Conservation (phyloP, 2,797 vertebrate species). For the Toxotes lorentzi region DNA sequence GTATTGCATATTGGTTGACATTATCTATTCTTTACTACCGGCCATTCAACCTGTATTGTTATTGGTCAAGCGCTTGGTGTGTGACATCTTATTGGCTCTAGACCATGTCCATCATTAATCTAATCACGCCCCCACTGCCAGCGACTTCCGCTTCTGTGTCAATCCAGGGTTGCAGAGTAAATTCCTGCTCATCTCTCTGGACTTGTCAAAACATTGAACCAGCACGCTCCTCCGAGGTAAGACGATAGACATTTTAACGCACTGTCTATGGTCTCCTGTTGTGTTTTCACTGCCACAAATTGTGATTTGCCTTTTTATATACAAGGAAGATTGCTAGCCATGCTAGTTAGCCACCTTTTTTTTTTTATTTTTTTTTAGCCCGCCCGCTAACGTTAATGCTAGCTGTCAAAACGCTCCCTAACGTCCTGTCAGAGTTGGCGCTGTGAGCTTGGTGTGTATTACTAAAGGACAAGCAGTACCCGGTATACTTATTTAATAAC, state of each 20-base stretch:
- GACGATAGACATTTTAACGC: neutral
- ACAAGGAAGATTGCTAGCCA: slow-evolving; percentile 32
- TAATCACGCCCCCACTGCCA: slow-evolving; percentile 48
- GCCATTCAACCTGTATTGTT: neutral
- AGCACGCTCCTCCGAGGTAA: slow-evolving; percentile 55
- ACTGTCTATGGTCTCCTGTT: neutral
- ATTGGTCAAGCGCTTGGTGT: slow-evolving; percentile 33
- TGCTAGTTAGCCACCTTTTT: slow-evolving; percentile 53
- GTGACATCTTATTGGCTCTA: slow-evolving; percentile 51
- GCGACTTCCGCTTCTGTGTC: slow-evolving; percentile 83
- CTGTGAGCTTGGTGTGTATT: slow-evolving; percentile 2
- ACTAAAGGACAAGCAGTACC: too few species aligned
- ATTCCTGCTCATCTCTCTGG: slow-evolving; percentile 54
- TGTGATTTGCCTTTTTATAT: neutral
- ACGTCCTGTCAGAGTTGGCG: slow-evolving; percentile 34
- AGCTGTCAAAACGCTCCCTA: slow-evolving; percentile 67
- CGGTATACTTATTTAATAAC: neutral
- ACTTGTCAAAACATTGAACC: slow-evolving; percentile 44
- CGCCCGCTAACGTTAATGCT: slow-evolving; percentile 60
- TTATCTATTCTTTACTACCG: neutral
- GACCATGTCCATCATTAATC: slow-evolving; percentile 14
- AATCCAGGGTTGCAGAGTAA: slow-evolving; percentile 50
- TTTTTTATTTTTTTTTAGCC: slow-evolving; percentile 45
- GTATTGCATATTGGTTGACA: neutral
- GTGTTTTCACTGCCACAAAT: neutral